Evolutionary conservation across 2,797 vertebrate species (phyloP), one percentile per base, ranked within the genome.

Genomic region (Siniperca scherzeri): DNA sequence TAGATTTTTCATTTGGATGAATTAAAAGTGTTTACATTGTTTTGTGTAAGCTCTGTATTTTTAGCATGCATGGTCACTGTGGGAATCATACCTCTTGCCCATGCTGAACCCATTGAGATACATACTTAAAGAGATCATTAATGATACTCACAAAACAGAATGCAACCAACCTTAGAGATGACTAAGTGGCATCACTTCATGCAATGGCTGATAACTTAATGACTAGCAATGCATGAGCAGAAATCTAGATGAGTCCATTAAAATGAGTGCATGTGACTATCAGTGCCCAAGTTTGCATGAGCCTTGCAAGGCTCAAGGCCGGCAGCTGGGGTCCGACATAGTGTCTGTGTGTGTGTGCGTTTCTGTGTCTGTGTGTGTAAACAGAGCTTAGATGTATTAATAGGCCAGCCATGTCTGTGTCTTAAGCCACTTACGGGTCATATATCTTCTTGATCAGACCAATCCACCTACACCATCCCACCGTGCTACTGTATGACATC

Each of bases 401-500:
- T 84, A 93, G 89, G 70, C 77, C 62, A 84, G 88, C 86, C 85
- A 81, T 70, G 80, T 84, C 87, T 25, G 67, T 62, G 68, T 77
- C 74, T 83, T 95, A 96, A 96, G 89, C 95, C 91, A 95, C 92
- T 95, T 93, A 94, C 17, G 22, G 70, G 48, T 77, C 33, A 50
- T 95, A 89, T 91, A 90, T 91, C 82, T 89, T 89, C 87, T 88
- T 78, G 76, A 85, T 93, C 77, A 14, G 92, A 90, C 82, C 80
- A 84, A 91, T 85, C 86, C 87, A 89, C 82, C 88, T 85, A 84
- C 88, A 78, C 73, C 91, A 76, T 88, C 88, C 84, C 67, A 53
- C 85, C 93, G 79, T 95, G 87, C 90, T 93, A 93, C 64, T 71
- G 71, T 74, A 11, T 96, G 95, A 97, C 95, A 93, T 97, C 96